A percentile compares a stretch with the other conserved stretches of the same genome.
Conservation (phyloP, 2,888 invertebrate species). For the Orthosia gracilis region DNA sequence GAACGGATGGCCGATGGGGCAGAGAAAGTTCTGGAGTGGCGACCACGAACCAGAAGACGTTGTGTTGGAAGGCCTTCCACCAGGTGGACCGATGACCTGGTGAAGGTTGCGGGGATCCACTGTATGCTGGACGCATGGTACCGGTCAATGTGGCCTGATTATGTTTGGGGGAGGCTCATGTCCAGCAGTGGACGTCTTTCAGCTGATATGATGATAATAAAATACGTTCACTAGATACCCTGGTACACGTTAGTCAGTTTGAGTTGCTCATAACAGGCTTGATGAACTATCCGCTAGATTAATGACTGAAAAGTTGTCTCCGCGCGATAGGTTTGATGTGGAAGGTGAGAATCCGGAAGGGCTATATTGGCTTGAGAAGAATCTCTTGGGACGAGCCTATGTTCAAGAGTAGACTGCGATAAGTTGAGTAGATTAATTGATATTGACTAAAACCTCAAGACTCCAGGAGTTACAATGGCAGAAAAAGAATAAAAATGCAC, state of each 20-base stretch:
- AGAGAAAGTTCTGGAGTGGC: too few relatives aligned
- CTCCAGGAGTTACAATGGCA: too few relatives aligned
- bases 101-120: too few relatives aligned
- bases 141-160: too few relatives aligned
- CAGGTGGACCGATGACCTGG: too few relatives aligned
- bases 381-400: not conserved
- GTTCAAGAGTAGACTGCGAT: not conserved
- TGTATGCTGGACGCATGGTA: too few relatives aligned
- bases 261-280: not conserved
- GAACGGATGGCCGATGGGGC: too few relatives aligned
- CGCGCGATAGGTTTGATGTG: not conserved
- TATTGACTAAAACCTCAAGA: not conserved
- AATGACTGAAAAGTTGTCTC: not conserved
- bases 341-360: not conserved
- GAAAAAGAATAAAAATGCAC: not conserved
- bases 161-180: too few relatives aligned
- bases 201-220: too few relatives aligned
- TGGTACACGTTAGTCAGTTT: not conserved
- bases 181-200: too few relatives aligned
- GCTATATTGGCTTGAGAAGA: not conserved
- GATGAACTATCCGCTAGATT: not conserved
- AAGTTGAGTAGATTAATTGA: not conserved
- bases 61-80: too few relatives aligned
- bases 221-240: not conserved
- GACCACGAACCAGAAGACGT: too few relatives aligned